Base-by-base conservation (phyloP, 2,888 invertebrate species). In the Chesias legatella region DNA sequence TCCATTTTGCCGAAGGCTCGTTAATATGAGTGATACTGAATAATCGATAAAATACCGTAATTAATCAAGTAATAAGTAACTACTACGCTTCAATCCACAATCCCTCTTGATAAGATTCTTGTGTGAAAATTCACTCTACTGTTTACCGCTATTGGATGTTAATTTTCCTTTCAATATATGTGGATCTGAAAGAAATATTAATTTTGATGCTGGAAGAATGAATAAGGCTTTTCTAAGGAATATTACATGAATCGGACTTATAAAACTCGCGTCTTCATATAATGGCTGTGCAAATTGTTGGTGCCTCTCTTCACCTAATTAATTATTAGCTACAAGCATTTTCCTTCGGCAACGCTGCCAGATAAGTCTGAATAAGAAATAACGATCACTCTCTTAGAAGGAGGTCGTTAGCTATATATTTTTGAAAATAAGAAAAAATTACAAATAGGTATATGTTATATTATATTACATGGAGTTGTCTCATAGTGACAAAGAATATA, bases 291-390 rank as follows among this genome's bases (percentile, higher is more conserved):
- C 48, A 54, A 64, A 63, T 57, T 53, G 53, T 53, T 54, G 44
- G 40, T 60, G 56, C 56, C 56, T 58, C 51, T 58, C 58, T 58
- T 58, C 55, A 53, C 57, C 47, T 58, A 58, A 60, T 63, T 60
- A 62, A 63, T 59, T 56, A 57, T 49, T 59, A 57, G 50, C 48
- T 54, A 53, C 51, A 48, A 53, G 43, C 43, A 33, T 53, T 42
- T 23, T 48, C 43, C 48, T 37, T 40, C 35, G 35, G 48, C 49
- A 47, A 29, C 40, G 48, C 54, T 43, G 43, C 46, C 50, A 48
- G 33, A 49, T 43, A 25, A 43, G 42, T 37, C 48, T 51, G 50
- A 52, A 55, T 52, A 55, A 55, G 50, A 50, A 48, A 55, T 55
- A 48, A 39, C 52, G 41, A 55, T 48, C 44, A 43, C 40, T 43